Conservation (phyloP, 64 coral and sea anemone genomes). For the Porites lutea region DNA sequence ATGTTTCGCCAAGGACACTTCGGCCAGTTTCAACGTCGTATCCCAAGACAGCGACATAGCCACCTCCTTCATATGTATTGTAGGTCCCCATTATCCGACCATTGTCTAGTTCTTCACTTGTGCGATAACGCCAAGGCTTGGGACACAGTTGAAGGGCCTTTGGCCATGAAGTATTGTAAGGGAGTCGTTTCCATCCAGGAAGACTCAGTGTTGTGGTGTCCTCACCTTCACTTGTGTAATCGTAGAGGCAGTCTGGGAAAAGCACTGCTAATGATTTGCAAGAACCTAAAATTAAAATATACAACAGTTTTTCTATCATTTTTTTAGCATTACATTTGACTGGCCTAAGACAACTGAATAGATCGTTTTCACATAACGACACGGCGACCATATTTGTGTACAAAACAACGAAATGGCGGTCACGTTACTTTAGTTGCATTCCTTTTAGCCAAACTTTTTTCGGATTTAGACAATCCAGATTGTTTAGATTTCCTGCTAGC, state of each 20-base stretch:
- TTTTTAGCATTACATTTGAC: no score
- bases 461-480: no score
- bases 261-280: slow-evolving; percentile 11
- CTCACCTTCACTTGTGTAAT: neutral
- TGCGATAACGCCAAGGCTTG: slow-evolving; percentile 75
- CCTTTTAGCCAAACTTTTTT: no score
- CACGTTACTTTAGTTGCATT: no score
- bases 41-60: slow-evolving; percentile 70
- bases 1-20: slow-evolving; percentile 1
- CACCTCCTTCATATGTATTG: slow-evolving; percentile 60
- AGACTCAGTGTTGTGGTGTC: slow-evolving; percentile 24
- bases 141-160: slow-evolving; percentile 49
- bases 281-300: neutral
- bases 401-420: no score
- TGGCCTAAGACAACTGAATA: no score
- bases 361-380: no score
- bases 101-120: neutral
- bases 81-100: neutral
- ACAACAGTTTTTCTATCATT: no score
- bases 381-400: no score
- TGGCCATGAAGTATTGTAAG: slow-evolving; percentile 3
- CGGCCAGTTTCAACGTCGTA: slow-evolving; percentile 45
- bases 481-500: no score
- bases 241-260: slow-evolving; percentile 26
- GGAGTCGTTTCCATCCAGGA: slow-evolving; percentile 54